Percentiles rank a stretch among this genome's conserved stretches.
Evolutionary conservation across 1,140 invertebrate genomes (phyloP).

Genomic region (Ostrea denselamellosa): DNA sequence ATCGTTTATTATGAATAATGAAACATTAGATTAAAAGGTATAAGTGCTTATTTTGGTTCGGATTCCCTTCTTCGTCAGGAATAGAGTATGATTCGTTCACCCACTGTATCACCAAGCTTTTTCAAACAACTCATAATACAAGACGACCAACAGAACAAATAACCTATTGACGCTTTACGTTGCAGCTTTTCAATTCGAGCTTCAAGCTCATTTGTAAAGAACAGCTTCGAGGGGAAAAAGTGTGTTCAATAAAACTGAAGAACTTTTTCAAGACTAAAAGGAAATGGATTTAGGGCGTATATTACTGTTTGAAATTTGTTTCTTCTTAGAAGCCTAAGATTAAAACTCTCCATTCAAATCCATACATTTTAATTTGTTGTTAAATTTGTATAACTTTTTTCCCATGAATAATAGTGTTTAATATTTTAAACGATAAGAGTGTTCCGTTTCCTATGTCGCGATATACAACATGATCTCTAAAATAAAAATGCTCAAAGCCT

Average conservation of each 20-base stretch:
- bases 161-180: constrained; percentile 28
- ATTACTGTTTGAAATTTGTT: constrained; percentile 36
- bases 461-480: not conserved
- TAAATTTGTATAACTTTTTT: constrained; percentile 39
- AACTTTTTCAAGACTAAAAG: constrained; percentile 34
- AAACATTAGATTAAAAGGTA: constrained; percentile 38
- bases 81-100: not conserved
- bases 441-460: not conserved
- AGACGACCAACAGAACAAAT: constrained; percentile 29
- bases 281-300: constrained; percentile 29
- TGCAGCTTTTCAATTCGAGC: constrained; percentile 34
- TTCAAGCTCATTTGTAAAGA: constrained; percentile 39
- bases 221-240: constrained; percentile 34
- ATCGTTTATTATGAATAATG: constrained; percentile 34
- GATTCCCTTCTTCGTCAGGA: not conserved
- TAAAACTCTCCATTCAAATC: constrained; percentile 27
- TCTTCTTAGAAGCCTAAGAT: constrained; percentile 33
- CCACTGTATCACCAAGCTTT: constrained; percentile 10
- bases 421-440: constrained; percentile 28
- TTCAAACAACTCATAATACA: constrained; percentile 40
- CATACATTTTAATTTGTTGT: constrained; percentile 34
- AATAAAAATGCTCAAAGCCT: not conserved
- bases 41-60: constrained; percentile 32
- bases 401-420: constrained; percentile 24
- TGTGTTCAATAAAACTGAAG: constrained; percentile 38